These are phyloP conservation scores for Leptogaster cylindrica DNA, from an alignment of 2,888 invertebrate species.

Conservation along the genomic window DNA sequence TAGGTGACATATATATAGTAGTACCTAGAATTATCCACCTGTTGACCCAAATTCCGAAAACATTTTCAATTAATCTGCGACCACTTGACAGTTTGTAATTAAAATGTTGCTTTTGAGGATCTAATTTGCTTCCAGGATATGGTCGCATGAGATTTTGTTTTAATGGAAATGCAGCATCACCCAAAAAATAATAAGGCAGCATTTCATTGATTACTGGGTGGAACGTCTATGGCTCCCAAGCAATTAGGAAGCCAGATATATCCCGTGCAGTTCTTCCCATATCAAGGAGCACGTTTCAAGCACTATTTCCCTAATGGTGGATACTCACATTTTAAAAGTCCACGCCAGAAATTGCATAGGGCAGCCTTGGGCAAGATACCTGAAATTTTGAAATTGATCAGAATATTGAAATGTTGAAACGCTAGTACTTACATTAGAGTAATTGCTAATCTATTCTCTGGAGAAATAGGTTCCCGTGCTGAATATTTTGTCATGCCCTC, in stretches of 20 bases:
- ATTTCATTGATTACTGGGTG: slow-evolving; percentile 45
- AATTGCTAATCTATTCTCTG: no score
- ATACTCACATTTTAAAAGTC: slow-evolving; percentile 43
- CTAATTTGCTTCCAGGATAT: slow-evolving; percentile 48
- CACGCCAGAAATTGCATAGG: slow-evolving; percentile 41
- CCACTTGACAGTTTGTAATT: slow-evolving; percentile 50
- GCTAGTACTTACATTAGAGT: no score
- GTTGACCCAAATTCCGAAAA: slow-evolving; percentile 50
- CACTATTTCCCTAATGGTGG: slow-evolving; percentile 50
- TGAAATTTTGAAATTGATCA: no score
- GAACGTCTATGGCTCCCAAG: slow-evolving; percentile 49
- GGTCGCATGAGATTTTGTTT: slow-evolving; percentile 50
- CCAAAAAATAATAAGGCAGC: slow-evolving; percentile 49
- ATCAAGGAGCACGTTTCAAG: slow-evolving; percentile 45
- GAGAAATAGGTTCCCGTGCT: no score
- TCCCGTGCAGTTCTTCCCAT: slow-evolving; percentile 27
- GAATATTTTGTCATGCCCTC: no score
- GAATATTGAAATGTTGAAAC: no score
- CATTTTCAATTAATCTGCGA: slow-evolving; percentile 50
- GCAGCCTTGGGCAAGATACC: slow-evolving; percentile 21
- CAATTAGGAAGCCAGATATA: slow-evolving; percentile 49
- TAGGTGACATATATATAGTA: slow-evolving; percentile 47
- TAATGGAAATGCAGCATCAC: slow-evolving; percentile 49
- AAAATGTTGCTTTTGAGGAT: slow-evolving; percentile 48
- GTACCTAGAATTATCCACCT: slow-evolving; percentile 49